Conservation (phyloP, 2,888 invertebrate genomes). For the Leptinotarsa rubiginosa region DNA sequence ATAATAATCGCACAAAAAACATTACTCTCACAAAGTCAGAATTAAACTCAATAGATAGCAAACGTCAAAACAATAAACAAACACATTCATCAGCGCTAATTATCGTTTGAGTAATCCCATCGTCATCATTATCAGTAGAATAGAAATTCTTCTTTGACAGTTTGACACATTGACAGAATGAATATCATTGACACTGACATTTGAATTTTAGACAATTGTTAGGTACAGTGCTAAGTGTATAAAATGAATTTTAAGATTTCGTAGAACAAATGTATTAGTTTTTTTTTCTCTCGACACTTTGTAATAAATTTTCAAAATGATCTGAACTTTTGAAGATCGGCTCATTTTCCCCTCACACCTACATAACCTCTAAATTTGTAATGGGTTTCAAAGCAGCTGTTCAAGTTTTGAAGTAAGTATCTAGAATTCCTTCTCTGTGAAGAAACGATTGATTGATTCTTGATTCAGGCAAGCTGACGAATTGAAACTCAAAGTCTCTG, state of each 20-base stretch:
- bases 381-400: constrained; percentile 83
- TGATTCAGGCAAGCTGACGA: constrained; percentile 78
- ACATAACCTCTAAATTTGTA: constrained; percentile 25
- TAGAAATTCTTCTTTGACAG: no score
- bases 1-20: no score
- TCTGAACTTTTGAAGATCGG: background rate
- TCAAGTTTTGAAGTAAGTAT: constrained; percentile 77
- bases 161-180: background rate
- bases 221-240: background rate
- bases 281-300: background rate
- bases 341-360: background rate
- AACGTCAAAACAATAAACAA: no score
- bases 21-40: no score
- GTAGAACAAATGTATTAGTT: background rate
- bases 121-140: no score
- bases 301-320: constrained; percentile 27
- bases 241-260: constrained; percentile 9
- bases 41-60: no score
- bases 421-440: background rate
- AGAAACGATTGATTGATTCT: constrained; percentile 12
- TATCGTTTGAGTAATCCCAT: no score
- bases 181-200: background rate
- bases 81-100: no score
- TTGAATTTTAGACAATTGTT: constrained; percentile 7
- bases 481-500: constrained; percentile 76